A percentile compares a stretch with the other conserved stretches of the same genome.
Conservation (phyloP, 2,888 invertebrate genomes). For the Marronus borbonicus region DNA sequence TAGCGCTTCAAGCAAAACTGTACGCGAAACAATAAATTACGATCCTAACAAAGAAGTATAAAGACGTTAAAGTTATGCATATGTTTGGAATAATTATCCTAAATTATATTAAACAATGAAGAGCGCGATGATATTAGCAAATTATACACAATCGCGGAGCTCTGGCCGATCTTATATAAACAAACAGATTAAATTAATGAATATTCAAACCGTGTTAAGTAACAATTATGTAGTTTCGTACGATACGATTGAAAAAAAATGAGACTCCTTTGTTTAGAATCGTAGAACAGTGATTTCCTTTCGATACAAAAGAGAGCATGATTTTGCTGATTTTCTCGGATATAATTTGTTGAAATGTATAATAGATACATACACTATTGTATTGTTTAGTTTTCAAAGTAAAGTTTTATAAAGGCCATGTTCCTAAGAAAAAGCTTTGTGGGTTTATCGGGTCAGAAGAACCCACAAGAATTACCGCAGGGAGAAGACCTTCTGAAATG, state of each 20-base stretch:
- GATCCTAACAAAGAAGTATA: constrained; percentile 28
- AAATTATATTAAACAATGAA: constrained; percentile 35
- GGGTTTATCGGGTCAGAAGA: too few species aligned
- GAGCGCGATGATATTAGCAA: constrained; percentile 26
- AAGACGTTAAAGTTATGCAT: constrained; percentile 21
- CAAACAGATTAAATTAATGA: constrained; percentile 33
- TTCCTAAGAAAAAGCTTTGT: too few species aligned
- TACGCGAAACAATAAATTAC: constrained; percentile 31
- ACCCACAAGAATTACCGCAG: too few species aligned
- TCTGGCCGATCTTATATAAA: constrained; percentile 2
- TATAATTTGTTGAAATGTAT: too few species aligned
- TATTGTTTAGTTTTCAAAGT: too few species aligned
- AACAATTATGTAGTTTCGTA: background rate
- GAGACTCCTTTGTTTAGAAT: background rate
- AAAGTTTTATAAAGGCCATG: too few species aligned
- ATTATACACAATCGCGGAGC: constrained; percentile 5
- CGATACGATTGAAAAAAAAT: background rate
- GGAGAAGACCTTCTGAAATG: too few species aligned
- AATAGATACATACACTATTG: too few species aligned
- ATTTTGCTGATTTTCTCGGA: too few species aligned
- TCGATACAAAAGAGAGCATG: background rate
- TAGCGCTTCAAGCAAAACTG: constrained; percentile 7
- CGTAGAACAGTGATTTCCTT: background rate
- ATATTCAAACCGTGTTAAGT: constrained; percentile 23
- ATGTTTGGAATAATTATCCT: constrained; percentile 20